Conservation (phyloP, 2,113 vertebrate species). For the Parus major region DNA sequence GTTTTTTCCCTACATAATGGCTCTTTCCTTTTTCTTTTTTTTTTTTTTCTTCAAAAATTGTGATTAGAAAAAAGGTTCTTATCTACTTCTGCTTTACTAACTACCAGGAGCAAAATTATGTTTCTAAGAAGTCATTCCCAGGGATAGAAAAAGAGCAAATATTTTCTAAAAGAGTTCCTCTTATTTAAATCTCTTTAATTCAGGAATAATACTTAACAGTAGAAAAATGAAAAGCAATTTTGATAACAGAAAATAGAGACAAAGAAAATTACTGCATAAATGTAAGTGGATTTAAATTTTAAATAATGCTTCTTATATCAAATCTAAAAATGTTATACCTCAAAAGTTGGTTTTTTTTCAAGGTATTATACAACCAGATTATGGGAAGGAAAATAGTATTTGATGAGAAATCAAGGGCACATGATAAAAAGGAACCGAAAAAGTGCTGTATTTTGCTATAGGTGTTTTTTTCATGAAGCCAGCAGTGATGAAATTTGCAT, state of each 20-base stretch:
- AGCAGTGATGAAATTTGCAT: not conserved
- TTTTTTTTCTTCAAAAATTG: not conserved
- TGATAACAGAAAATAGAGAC: not conserved
- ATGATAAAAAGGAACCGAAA: not conserved
- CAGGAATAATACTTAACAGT: not conserved
- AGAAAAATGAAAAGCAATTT: not conserved
- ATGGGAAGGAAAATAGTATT: not conserved
- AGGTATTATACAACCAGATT: not conserved
- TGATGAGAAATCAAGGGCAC: not conserved
- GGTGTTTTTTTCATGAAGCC: not conserved
- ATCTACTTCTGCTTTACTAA: not conserved
- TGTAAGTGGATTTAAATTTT: not conserved
- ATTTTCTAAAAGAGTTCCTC: not conserved
- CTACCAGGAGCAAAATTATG: not conserved
- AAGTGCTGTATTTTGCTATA: not conserved
- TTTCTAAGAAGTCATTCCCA: not conserved
- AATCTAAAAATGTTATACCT: not conserved
- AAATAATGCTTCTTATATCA: constrained; percentile 3
- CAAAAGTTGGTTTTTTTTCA: not conserved
- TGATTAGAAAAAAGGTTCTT: not conserved
- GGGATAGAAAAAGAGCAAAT: not conserved
- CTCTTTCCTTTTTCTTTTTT: not conserved
- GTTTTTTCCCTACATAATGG: not conserved
- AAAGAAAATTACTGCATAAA: not conserved
- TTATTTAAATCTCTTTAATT: not conserved